A percentile compares a stretch with the other conserved stretches of the same genome.
Evolutionary conservation across 1,140 invertebrate genomes (phyloP).

Genomic region (Araneus ventricosus): DNA sequence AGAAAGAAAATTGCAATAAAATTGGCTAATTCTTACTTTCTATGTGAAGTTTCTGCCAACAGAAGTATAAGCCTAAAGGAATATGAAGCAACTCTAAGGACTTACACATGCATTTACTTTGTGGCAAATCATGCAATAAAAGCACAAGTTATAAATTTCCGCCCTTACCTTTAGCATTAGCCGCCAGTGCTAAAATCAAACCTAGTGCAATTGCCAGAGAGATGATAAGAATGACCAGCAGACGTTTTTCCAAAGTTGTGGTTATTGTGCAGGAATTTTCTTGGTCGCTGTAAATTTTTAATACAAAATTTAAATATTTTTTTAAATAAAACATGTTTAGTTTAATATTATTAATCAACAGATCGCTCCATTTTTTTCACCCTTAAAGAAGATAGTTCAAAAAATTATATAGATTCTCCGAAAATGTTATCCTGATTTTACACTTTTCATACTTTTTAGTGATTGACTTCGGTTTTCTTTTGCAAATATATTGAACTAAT

Average conservation of each 20-base stretch:
- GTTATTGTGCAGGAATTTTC: not conserved
- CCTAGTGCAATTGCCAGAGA: not conserved
- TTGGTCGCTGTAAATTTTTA: not conserved
- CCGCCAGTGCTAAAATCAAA: not conserved
- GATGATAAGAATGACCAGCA: not conserved
- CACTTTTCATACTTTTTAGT: no score
- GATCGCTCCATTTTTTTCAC: not conserved
- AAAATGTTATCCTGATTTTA: not conserved
- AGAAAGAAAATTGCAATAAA: not conserved
- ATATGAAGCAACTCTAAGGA: not conserved
- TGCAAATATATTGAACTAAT: no score
- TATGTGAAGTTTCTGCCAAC: not conserved
- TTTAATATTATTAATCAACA: not conserved
- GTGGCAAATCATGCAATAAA: not conserved
- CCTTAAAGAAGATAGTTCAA: not conserved
- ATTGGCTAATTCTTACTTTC: not conserved
- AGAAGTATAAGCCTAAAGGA: constrained; percentile 23
- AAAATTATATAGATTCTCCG: not conserved
- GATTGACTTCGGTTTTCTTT: no score
- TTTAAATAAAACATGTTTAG: not conserved
- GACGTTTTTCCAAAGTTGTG: constrained; percentile 19
- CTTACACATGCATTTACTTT: not conserved
- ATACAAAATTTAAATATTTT: not conserved
- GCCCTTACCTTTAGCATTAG: not conserved
- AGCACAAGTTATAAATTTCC: not conserved